Percentiles rank a stretch among this genome's conserved stretches.
phyloP scores from a whole-genome alignment of 2,797 vertebrate species.

The Hydrophis major region DNA sequence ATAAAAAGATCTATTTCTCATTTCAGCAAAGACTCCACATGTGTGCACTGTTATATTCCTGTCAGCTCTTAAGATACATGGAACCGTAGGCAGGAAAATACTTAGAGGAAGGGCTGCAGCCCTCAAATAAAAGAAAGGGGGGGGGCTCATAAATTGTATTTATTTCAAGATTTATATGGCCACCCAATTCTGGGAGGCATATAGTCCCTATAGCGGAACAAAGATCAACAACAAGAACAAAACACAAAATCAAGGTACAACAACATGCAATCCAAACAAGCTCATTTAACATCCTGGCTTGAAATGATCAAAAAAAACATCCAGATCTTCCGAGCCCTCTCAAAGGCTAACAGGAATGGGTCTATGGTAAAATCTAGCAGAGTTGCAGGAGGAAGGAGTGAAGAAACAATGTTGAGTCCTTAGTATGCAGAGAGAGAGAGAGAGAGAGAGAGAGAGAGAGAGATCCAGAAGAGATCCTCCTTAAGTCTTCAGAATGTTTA shows the following conservation, averaged over 20 bases:
- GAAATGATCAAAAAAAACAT: neutral
- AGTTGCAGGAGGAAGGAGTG: neutral
- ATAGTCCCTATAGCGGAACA: neutral
- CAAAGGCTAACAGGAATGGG: neutral
- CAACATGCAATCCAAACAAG: neutral
- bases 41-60: neutral
- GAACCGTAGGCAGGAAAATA: neutral
- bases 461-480: neutral
- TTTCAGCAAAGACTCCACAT: slow-evolving; percentile 16
- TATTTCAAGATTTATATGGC: neutral
- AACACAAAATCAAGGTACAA: neutral
- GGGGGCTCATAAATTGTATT: neutral
- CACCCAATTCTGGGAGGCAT: neutral
- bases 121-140: neutral
- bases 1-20: neutral
- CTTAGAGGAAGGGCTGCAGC: neutral
- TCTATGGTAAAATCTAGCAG: neutral
- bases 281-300: neutral
- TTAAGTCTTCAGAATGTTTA: neutral
- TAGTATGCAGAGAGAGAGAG: neutral
- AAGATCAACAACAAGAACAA: neutral
- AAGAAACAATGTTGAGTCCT: neutral
- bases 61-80: slow-evolving; percentile 5
- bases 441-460: neutral
- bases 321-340: neutral